Base-by-base conservation (phyloP, 2,797 vertebrate genomes). In the Psittacula derbiana region DNA sequence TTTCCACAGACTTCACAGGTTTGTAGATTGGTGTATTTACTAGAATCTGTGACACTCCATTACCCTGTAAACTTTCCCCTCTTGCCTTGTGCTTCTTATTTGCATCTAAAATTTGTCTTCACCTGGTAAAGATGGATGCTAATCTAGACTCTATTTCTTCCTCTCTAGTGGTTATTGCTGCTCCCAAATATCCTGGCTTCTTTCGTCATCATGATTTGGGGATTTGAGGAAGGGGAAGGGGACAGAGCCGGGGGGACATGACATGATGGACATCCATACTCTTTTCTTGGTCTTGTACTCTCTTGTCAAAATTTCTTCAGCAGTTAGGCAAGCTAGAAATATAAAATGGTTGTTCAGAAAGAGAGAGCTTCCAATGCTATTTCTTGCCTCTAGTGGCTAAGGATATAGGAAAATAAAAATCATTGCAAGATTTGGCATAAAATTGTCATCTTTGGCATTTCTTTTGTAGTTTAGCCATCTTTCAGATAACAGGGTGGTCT, bases 381-480 rank as follows among this genome's bases (percentile, higher is more conserved):
- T 92, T 78, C 78, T 86, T 70, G 40, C 12, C 25, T 94, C 46
- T 69, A 27, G 33, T 84, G 75, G 57, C 60, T 78, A 27, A 76
- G 9, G 25, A 60, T 86, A 49, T 30, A 91, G 28, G 58, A 88
- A 79, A 92, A 91, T 23, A 88, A 83, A 9, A 70, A 46, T 66
- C 83, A 73, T 18, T 90, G 50, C 16, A 95, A 43, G 19, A 82
- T 31, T 50, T 74, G 33, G 24, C 33, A 73, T 33, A 82, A 90
- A 93, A 52, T 47, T 11, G 38, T 83, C 9, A 88, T 65, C 40
- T 72, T 43, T 72, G 62, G 50, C 53, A 55, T 49, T 75, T 90
- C n/a, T 92, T 95, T 75, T 75, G 58, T 79, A 90, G 36, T 90
- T 88, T 21, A 83, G 76, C 49, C 73, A 53, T 81, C 40, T 90